A percentile compares a stretch with the other conserved stretches of the same genome.
Conservation (phyloP, 53 echinoderm and acorn worm species). For the Astropecten irregularis region DNA sequence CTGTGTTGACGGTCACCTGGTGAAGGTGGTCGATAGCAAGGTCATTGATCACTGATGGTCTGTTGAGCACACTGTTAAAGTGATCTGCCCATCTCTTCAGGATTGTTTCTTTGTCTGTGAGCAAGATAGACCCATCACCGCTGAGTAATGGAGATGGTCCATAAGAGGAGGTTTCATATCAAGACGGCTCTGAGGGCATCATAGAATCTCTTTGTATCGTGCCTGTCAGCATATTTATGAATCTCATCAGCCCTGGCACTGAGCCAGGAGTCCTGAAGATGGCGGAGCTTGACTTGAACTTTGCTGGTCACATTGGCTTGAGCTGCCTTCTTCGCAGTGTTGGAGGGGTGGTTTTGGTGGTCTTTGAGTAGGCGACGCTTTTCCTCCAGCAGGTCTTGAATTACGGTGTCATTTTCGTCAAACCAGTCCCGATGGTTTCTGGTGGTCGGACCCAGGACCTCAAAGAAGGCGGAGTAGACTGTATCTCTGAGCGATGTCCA, state of each 20-base stretch:
- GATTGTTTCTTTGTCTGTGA: constrained; percentile 30
- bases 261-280: background rate
- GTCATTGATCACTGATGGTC: constrained; percentile 15
- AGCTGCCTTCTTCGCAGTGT: background rate
- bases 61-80: constrained; percentile 28
- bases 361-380: background rate
- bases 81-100: constrained; percentile 45
- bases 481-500: background rate
- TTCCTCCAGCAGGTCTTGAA: background rate
- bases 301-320: background rate
- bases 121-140: background rate
- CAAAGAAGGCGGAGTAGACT: background rate
- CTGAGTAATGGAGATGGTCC: background rate
- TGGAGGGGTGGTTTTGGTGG: background rate
- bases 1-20: background rate
- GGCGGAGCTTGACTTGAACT: background rate
- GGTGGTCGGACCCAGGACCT: background rate
- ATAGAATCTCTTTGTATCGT: constrained; percentile 4
- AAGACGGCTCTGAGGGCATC: background rate
- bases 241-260: background rate
- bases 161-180: background rate
- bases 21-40: background rate
- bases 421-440: constrained; percentile 18
- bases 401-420: background rate
- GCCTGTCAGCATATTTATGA: background rate